These are phyloP conservation scores for Pelvicachromis taeniatus DNA, from an alignment of 2,113 vertebrate species.

Conservation along the genomic window DNA sequence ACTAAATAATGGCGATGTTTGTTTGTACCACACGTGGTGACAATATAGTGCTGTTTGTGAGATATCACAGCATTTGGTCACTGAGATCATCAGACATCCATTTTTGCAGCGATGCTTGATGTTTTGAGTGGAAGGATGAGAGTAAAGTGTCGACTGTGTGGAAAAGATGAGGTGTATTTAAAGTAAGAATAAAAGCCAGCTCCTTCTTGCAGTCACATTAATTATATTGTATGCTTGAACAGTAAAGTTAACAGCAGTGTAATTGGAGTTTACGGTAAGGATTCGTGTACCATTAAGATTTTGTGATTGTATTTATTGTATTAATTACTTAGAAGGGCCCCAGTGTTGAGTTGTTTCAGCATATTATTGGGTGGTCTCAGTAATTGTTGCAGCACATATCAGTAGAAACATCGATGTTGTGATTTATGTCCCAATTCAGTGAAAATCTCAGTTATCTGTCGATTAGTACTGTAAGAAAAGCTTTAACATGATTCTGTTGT, in stretches of 20 bases:
- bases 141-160: background rate
- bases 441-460: background rate
- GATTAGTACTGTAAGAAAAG: background rate
- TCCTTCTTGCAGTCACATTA: background rate
- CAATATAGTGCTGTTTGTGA: background rate
- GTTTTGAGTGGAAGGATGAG: background rate
- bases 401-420: background rate
- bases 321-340: background rate
- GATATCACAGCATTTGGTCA: background rate
- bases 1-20: background rate
- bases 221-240: background rate
- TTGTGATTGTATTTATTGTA: background rate
- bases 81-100: background rate
- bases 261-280: background rate
- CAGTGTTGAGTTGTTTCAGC: background rate
- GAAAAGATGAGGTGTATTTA: background rate
- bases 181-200: background rate
- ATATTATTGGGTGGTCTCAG: background rate
- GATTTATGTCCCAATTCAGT: background rate
- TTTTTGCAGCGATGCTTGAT: background rate
- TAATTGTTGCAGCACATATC: background rate
- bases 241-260: background rate
- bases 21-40: background rate
- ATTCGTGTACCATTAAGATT: background rate
- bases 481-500: background rate